Conservation (phyloP, 2,113 vertebrate genomes). For the sheep (Ovis aries) region ARS-UI_Ramb_v3.0 NC_056063.1:4317001-4317500, state of each 20-base stretch:
- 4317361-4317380: background rate
- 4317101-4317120: background rate
- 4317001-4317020: background rate
- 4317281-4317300: no score
- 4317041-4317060: background rate
- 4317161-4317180: no score
- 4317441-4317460: background rate
- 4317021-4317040: background rate
- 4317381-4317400: background rate
- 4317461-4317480: background rate
- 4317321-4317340: no score
- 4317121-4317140: background rate
- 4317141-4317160: no score
- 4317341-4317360: no score
- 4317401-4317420: background rate
- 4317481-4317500: background rate
- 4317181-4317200: rapidly evolving
- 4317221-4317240: rapidly evolving
- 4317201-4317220: no score
- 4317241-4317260: no score
- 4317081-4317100: background rate
- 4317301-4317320: no score
- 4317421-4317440: conserved; percentile 22
- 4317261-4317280: no score
- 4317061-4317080: background rate